Conservation (phyloP, 2,113 vertebrate genomes). For the Spea bombifrons region DNA sequence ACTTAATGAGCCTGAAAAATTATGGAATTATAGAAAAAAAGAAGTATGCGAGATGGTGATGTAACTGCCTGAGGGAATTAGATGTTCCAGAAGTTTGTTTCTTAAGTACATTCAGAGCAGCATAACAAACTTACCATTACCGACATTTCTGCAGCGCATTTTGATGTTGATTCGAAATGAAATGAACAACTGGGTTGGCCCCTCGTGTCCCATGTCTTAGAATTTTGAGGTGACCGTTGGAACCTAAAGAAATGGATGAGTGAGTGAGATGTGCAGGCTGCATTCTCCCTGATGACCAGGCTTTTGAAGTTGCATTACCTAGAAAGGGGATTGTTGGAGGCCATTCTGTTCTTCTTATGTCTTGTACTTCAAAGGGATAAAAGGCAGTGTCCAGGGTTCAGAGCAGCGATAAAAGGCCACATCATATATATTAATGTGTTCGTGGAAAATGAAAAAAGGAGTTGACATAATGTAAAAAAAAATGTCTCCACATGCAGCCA, state of each 20-base stretch:
- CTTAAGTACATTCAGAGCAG: constrained; percentile 12
- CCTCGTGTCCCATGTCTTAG: background rate
- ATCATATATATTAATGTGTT: too few species aligned
- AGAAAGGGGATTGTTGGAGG: background rate
- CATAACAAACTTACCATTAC: background rate
- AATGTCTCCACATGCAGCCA: too few species aligned
- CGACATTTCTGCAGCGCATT: background rate
- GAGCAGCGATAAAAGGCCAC: too few species aligned
- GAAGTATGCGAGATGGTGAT: background rate
- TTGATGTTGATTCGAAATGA: constrained; percentile 13
- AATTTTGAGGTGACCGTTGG: background rate
- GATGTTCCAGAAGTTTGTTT: constrained; percentile 20
- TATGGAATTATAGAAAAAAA: constrained; percentile 11
- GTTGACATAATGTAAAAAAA: too few species aligned
- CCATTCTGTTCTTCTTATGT: too few species aligned
- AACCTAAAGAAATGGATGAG: background rate
- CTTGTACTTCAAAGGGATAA: too few species aligned
- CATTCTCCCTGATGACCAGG: background rate
- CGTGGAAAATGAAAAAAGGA: too few species aligned
- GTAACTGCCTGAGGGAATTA: background rate
- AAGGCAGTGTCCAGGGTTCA: too few species aligned
- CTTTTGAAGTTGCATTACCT: background rate
- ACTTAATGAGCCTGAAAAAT: background rate
- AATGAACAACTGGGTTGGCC: constrained; percentile 2
- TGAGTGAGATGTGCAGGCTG: background rate